Evolutionary conservation across 2,113 vertebrate species (phyloP), one percentile per base, ranked within the genome.

Genomic region (Poeciliopsis turrubarensis): DNA sequence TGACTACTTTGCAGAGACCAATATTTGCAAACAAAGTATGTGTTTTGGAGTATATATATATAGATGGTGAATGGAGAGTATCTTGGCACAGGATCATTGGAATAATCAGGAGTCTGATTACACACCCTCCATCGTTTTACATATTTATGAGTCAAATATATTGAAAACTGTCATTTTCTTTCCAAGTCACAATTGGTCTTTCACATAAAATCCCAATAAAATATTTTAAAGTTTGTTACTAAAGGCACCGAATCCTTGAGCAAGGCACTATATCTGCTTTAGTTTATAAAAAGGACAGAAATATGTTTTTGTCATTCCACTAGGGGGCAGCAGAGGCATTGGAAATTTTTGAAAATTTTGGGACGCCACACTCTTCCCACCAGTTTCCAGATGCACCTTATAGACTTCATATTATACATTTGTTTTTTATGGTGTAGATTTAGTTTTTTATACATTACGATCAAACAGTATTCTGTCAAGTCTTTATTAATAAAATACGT

Each of bases 281-380:
- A 17, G 17, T 57, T 57, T 25, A 6, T 51, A 22, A 51, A 51
- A 25, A 51, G 15, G 7, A 17, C 15, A 6, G 1, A 81, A 19
- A 13, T 3, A 0, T 60, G 29, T 51, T 60, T 0, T 37, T 39
- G 0, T 71, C 31, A 57, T 9, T 57, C 12, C 92, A 91, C 79
- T 60, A 81, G 92, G 82, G 82, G 85, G 92, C 80, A 65, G 87
- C 84, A 93, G 79, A 91, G 75, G 54, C 68, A 78, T 57, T 70
- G 60, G 8, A 44, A 32, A 67, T 8, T 11, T 57, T 57, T 25
- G 15, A 17, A 17, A 25, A 17, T 22, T 51, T 51, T 10, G 6
- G 8, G 51, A 17, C 5, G 9, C 19, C 1, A 29, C 27, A 7
- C 27, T 54, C 34, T 66, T 29, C 3, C 17, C 30, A 44, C 10